Evolutionary conservation across 2,113 vertebrate species (phyloP).

Genomic region (Ptilorrhoa leucosticta): DNA sequence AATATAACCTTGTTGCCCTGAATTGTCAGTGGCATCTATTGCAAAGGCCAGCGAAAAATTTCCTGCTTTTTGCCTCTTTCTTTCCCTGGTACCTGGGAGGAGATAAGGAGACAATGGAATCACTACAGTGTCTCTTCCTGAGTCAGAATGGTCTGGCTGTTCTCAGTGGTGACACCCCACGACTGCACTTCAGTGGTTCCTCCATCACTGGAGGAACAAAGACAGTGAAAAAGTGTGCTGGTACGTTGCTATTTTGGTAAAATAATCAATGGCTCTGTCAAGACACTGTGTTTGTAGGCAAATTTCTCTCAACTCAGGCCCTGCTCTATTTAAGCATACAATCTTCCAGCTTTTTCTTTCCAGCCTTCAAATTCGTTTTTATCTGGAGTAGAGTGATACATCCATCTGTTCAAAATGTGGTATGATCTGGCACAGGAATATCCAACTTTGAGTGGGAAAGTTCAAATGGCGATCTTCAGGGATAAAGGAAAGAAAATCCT

Average conservation of each 20-base stretch:
- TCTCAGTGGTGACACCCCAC: neutral
- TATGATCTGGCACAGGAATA: neutral
- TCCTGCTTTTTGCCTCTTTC: neutral
- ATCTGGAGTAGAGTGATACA: neutral
- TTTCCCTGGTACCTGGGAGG: neutral
- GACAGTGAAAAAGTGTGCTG: neutral
- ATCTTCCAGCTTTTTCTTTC: neutral
- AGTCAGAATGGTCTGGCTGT: neutral
- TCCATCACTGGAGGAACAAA: neutral
- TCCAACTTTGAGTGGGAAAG: neutral
- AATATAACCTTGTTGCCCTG: neutral
- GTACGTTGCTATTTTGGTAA: neutral
- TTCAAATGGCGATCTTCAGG: neutral
- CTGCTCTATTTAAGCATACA: neutral
- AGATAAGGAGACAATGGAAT: neutral
- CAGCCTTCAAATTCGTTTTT: neutral
- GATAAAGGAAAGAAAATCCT: neutral
- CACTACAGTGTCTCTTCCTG: neutral
- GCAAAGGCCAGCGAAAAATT: neutral
- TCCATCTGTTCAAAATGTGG: neutral
- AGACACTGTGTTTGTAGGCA: neutral
- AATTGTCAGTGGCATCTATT: neutral
- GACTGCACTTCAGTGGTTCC: neutral
- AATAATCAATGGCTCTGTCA: neutral
- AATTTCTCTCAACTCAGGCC: neutral